Percentiles rank a stretch among this genome's conserved stretches.
Conservation (phyloP, 2,113 vertebrate species). For the Megalops atlanticus region DNA sequence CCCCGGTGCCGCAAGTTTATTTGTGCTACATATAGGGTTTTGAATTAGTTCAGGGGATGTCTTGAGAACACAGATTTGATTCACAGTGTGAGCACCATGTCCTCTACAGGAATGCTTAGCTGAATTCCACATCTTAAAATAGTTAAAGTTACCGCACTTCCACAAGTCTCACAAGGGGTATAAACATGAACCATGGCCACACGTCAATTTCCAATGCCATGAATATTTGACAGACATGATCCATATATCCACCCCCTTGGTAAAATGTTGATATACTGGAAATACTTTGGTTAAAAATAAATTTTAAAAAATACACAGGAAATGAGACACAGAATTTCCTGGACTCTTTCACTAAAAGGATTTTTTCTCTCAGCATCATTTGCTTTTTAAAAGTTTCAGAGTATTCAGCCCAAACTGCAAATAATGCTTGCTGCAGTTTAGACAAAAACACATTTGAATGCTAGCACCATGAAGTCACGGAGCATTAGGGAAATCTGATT, state of each 20-base stretch:
- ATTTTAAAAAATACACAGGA: not conserved
- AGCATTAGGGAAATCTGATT: slow-evolving; percentile 67
- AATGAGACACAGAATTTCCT: too few species aligned
- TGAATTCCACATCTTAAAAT: slow-evolving; percentile 17
- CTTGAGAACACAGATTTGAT: slow-evolving; percentile 16
- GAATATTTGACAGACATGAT: slow-evolving; percentile 30
- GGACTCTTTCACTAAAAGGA: too few species aligned
- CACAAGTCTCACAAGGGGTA: not conserved
- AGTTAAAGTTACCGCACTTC: not conserved
- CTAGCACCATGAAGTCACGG: slow-evolving; percentile 52
- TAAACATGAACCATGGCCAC: slow-evolving; percentile 16
- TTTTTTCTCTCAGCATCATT: slow-evolving; percentile 23
- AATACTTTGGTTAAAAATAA: slow-evolving; percentile 20
- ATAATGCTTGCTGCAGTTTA: slow-evolving; percentile 58
- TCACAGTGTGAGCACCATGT: not conserved
- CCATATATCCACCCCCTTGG: slow-evolving; percentile 24
- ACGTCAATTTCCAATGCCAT: slow-evolving; percentile 22
- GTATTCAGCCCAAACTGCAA: slow-evolving; percentile 34
- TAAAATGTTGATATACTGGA: slow-evolving; percentile 31
- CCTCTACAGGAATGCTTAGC: not conserved
- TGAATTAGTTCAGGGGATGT: slow-evolving; percentile 9
- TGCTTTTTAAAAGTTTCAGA: slow-evolving; percentile 59
- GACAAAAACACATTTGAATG: slow-evolving; percentile 65
- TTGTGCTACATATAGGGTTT: not conserved
- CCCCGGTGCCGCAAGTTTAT: not conserved